These are phyloP conservation scores for Apodemia mormo DNA, from an alignment of 2,888 invertebrate genomes.

Conservation along the genomic window DNA sequence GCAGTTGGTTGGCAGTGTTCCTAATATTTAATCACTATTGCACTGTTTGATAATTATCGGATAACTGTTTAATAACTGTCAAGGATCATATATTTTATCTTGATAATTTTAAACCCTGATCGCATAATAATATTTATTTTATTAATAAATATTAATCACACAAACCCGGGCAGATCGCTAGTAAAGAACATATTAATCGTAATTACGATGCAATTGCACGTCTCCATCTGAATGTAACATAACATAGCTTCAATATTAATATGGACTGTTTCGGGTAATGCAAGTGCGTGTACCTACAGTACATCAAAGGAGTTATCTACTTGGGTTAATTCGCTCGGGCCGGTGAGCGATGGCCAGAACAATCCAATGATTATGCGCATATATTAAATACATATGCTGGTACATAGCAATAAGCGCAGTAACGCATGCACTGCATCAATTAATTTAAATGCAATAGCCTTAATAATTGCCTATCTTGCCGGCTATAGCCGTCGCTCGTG, in stretches of 20 bases:
- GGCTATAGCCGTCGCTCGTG: conserved; percentile 43
- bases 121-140: no score
- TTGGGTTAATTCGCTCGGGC: conserved; percentile 63
- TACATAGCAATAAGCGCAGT: conserved; percentile 50
- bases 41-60: no score
- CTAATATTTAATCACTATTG: no score
- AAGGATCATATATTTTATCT: no score
- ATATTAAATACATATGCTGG: conserved; percentile 47
- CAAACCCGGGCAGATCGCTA: neutral
- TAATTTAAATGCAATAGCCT: conserved; percentile 76
- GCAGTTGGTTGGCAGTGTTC: no score
- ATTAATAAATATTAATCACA: no score
- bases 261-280: conserved; percentile 19
- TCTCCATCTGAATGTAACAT: conserved; percentile 1
- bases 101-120: no score
- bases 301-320: conserved; percentile 66
- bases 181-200: neutral
- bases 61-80: no score
- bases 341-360: conserved; percentile 64
- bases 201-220: no score
- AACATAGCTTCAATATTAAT: conserved; percentile 19
- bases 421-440: conserved; percentile 67
- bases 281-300: conserved; percentile 28
- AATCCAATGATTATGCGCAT: conserved; percentile 57
- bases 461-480: conserved; percentile 67